Evolutionary conservation across 2,113 vertebrate genomes (phyloP), one percentile per base, ranked within the genome.

Genomic region (Rhinolophus sinicus): DNA sequence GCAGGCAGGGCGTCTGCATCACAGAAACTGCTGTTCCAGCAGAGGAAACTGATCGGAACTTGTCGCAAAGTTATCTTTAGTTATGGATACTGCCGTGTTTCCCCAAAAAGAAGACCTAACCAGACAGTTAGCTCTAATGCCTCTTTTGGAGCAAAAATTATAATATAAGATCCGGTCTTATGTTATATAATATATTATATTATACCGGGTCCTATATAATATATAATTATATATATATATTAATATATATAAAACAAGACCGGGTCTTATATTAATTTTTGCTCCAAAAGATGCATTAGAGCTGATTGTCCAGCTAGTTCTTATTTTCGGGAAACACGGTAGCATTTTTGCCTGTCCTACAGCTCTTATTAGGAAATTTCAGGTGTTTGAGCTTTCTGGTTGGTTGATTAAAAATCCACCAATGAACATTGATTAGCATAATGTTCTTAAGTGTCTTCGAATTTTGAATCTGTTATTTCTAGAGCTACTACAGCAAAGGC

Each of bases 301-400:
- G 40, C 40, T 44, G 40, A 44, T 44, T 44, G 40, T 44, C 40
- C 40, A 44, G 40, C 40, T 44, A 44, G 40, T 44, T 44, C 6
- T 44, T 44, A 44, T 44, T 44, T 44, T 44, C 40, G 40, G 40
- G 40, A 44, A 44, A 44, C 40, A 44, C 40, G 52, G 52, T 33
- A 56, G 22, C n/a, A 13, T 73, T 87, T 90, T 60, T 44, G 40
- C 40, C 75, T 87, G 33, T 60, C n/a, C 70, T 26, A 35, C 2
- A 38, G 26, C 22, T 65, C 54, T 94, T 88, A 81, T 35, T 21
- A 60, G 35, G 28, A 52, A 40, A 10, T 82, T 76, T 82, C 26
- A 82, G 21, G 35, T 76, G 47, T 86, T 73, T 82, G 73, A 93
- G 24, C 15, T 93, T 95, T 89, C 77, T 97, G 84, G 8, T 81